Conservation (phyloP, 2,888 invertebrate genomes). For the Philonicus albiceps region DNA sequence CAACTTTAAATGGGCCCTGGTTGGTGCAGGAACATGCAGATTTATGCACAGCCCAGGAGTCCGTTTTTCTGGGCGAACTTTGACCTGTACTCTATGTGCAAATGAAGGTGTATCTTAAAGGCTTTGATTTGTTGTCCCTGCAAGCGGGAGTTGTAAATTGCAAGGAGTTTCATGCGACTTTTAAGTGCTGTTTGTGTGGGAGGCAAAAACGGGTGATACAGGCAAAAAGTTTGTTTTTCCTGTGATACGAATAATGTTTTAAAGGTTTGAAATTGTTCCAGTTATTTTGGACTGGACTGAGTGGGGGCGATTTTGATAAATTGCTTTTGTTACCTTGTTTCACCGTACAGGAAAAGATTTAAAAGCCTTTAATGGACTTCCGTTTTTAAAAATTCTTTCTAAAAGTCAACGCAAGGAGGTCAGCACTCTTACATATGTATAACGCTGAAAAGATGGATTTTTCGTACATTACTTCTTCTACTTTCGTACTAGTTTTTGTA, state of each 20-base stretch:
- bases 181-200: neutral
- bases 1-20: neutral
- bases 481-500: neutral
- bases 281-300: neutral
- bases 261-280: neutral
- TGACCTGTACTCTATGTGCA: neutral
- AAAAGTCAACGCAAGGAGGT: neutral
- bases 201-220: neutral
- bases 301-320: neutral
- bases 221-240: neutral
- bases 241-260: neutral
- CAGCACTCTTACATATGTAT: neutral
- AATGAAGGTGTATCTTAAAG: neutral
- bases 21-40: neutral
- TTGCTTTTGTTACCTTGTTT: neutral
- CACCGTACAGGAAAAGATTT: neutral
- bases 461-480: neutral
- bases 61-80: neutral
- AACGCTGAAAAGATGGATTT: neutral
- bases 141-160: neutral
- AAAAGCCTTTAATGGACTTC: neutral
- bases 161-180: neutral
- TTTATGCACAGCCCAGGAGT: neutral
- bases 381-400: neutral
- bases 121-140: neutral